Percentiles rank a stretch among this genome's conserved stretches.
These are phyloP conservation scores for Ennomos quercinarius DNA, from an alignment of 2,888 invertebrate species.

Conservation along the genomic window DNA sequence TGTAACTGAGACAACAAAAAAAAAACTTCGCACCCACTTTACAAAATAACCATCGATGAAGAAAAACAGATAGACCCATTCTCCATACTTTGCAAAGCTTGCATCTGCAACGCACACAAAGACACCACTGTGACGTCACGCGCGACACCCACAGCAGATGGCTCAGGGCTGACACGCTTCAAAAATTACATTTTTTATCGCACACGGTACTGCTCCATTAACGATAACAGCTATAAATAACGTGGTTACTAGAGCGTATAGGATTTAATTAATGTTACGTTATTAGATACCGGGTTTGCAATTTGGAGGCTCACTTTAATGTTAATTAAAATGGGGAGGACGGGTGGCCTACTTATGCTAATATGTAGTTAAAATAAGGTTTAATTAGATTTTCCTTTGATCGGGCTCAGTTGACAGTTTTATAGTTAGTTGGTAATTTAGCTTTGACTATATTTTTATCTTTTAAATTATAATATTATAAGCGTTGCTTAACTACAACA, in stretches of 20 bases:
- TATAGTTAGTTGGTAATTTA: constrained; percentile 1
- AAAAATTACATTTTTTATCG: constrained; percentile 40
- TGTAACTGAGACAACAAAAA: constrained; percentile 20
- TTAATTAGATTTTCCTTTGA: constrained; percentile 30
- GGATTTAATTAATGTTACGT: constrained; percentile 45
- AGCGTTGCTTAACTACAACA: background rate
- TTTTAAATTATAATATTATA: too few relatives aligned
- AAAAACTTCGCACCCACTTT: constrained; percentile 53
- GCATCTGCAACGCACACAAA: constrained; percentile 48
- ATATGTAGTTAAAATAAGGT: constrained; percentile 27
- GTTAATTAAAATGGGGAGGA: constrained; percentile 38
- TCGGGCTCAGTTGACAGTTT: constrained; percentile 13
- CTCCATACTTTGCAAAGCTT: constrained; percentile 41
- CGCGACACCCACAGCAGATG: constrained; percentile 49
- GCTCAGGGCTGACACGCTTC: constrained; percentile 61
- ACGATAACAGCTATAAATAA: constrained; percentile 40
- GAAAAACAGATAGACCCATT: constrained; percentile 24
- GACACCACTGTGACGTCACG: constrained; percentile 37
- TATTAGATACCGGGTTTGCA: constrained; percentile 42
- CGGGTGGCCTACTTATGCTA: constrained; percentile 27
- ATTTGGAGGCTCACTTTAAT: constrained; percentile 39
- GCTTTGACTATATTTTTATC: too few relatives aligned
- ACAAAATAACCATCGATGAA: constrained; percentile 28
- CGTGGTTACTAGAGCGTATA: constrained; percentile 41
- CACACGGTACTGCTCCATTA: constrained; percentile 36